phyloP scores from a whole-genome alignment of 2,888 invertebrate species.

The Harpalus rubripes region DNA sequence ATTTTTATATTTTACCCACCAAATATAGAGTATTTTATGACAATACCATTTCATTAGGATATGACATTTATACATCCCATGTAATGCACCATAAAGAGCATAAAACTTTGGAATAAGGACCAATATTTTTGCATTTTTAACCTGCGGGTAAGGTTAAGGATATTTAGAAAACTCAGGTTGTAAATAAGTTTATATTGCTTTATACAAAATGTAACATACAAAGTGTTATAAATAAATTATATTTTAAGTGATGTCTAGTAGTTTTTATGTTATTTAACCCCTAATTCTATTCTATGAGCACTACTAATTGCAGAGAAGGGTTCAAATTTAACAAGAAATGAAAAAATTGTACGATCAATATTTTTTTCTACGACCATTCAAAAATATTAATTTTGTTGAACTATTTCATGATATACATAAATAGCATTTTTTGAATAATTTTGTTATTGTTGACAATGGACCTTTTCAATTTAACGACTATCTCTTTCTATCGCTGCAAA shows the following conservation, averaged over 20 bases:
- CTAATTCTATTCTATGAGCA: conserved; percentile 14
- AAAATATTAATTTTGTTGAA: too few species aligned
- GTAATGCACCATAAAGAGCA: conserved; percentile 81
- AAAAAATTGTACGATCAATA: background rate
- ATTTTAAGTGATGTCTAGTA: conserved; percentile 22
- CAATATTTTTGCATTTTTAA: conserved; percentile 43
- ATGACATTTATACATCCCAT: conserved; percentile 91
- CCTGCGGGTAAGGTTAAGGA: conserved; percentile 54
- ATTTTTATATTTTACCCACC: conserved; percentile 92
- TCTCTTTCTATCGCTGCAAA: too few species aligned
- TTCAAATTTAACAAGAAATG: background rate
- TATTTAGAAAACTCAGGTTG: conserved; percentile 24
- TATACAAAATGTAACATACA: conserved; percentile 60
- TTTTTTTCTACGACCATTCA: too few species aligned
- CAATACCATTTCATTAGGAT: conserved; percentile 90
- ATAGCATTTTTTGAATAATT: too few species aligned
- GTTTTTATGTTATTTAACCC: conserved; percentile 6
- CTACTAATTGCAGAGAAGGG: background rate
- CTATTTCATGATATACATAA: too few species aligned
- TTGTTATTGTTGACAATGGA: too few species aligned
- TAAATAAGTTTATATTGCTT: conserved; percentile 49
- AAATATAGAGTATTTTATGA: conserved; percentile 92
- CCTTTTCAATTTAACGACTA: too few species aligned
- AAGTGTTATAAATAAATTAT: conserved; percentile 63
- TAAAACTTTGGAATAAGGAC: conserved; percentile 5